A percentile compares a stretch with the other conserved stretches of the same genome.
These are phyloP conservation scores for Aplodontia rufa DNA, from an alignment of 2,113 vertebrate genomes.

Conservation along the genomic window DNA sequence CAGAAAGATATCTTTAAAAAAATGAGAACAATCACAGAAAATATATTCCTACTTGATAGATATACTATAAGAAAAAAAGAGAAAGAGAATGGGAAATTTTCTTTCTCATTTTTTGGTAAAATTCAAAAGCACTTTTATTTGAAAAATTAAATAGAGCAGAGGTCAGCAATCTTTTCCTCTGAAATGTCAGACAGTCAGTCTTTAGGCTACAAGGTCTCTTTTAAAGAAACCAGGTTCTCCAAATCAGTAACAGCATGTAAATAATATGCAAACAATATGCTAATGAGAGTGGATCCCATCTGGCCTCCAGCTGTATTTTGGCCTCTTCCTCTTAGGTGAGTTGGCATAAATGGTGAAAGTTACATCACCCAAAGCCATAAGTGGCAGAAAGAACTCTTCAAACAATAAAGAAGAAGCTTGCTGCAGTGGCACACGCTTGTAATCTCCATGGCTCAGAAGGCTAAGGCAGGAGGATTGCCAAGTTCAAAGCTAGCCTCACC, in stretches of 20 bases:
- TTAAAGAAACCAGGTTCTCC: not conserved
- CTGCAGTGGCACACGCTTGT: no score
- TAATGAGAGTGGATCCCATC: not conserved
- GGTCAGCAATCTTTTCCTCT: not conserved
- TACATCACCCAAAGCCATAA: not conserved
- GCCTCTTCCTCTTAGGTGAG: not conserved
- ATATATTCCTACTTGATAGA: not conserved
- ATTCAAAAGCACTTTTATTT: conserved; percentile 4
- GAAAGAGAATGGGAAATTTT: not conserved
- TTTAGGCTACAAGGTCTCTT: not conserved
- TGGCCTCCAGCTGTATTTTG: not conserved
- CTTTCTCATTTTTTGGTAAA: not conserved
- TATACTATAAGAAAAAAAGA: not conserved
- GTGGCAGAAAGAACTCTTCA: not conserved
- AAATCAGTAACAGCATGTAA: not conserved
- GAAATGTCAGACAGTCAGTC: not conserved
- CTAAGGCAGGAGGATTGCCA: no score
- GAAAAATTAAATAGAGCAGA: conserved; percentile 7
- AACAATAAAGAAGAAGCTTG: not conserved
- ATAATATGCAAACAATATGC: not conserved
- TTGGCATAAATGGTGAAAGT: not conserved
- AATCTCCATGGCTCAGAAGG: no score
- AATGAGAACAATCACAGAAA: not conserved
- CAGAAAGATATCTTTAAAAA: not conserved
- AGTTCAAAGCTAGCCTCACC: no score